Conservation (phyloP, 2,797 vertebrate species). For the Chiloscyllium punctatum region DNA sequence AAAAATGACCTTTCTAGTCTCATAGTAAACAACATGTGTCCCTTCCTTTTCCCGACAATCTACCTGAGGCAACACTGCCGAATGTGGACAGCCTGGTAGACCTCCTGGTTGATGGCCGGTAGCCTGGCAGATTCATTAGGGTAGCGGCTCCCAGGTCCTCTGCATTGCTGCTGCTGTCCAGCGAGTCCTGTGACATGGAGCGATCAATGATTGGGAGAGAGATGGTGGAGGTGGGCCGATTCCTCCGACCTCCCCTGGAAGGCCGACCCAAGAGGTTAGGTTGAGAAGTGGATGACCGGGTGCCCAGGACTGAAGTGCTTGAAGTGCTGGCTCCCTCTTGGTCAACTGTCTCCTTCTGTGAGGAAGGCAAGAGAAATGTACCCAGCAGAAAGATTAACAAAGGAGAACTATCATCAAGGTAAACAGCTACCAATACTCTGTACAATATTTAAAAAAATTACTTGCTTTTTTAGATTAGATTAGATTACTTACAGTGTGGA, state of each 20-base stretch:
- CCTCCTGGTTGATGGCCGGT: slow-evolving; percentile 68
- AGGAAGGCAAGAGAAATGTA: neutral
- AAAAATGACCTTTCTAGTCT: neutral
- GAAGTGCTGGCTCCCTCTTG: slow-evolving; percentile 47
- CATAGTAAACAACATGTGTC: neutral
- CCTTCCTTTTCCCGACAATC: neutral
- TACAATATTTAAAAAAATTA: neutral
- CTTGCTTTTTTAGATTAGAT: too few relatives aligned
- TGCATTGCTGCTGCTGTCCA: slow-evolving; percentile 51
- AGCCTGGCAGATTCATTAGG: slow-evolving; percentile 77
- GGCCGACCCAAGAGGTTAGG: slow-evolving; percentile 52
- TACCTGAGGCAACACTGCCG: slow-evolving; percentile 48
- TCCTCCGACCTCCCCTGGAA: slow-evolving; percentile 41
- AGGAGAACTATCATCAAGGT: neutral
- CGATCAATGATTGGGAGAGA: slow-evolving; percentile 51
- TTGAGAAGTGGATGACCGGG: slow-evolving; percentile 56
- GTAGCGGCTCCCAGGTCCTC: slow-evolving; percentile 50
- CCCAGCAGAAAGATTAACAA: neutral
- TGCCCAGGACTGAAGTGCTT: slow-evolving; percentile 65
- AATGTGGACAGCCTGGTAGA: slow-evolving; percentile 50
- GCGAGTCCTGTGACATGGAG: slow-evolving; percentile 53
- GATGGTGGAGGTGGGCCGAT: slow-evolving; percentile 49
- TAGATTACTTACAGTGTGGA: too few relatives aligned
- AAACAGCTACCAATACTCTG: neutral
- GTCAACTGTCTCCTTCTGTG: slow-evolving; percentile 56